phyloP scores from a whole-genome alignment of 2,888 invertebrate species.

The Morpho helenor region DNA sequence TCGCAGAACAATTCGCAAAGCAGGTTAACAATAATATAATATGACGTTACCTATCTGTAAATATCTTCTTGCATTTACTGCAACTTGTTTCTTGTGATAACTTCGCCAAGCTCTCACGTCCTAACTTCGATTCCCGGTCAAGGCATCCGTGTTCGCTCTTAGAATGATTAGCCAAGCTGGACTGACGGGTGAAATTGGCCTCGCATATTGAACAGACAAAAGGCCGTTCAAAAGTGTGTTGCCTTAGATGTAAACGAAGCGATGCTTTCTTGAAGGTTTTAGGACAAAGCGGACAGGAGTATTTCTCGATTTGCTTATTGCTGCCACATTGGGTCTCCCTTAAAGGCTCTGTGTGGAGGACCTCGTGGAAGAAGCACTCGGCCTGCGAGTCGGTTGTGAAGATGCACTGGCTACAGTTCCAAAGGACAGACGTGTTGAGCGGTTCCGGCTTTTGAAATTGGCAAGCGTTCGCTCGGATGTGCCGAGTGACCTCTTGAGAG shows the following conservation, averaged over 20 bases:
- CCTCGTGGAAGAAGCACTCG: constrained; percentile 86
- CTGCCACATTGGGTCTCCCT: constrained; percentile 40
- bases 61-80: constrained; percentile 38
- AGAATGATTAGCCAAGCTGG: constrained; percentile 82
- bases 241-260: constrained; percentile 83
- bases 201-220: constrained; percentile 82
- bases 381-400: constrained; percentile 83
- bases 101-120: constrained; percentile 6
- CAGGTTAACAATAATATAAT: too few relatives aligned
- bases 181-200: constrained; percentile 82
- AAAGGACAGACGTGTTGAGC: constrained; percentile 48
- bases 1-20: not conserved
- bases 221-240: constrained; percentile 87
- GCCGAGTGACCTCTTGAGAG: constrained; percentile 86
- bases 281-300: constrained; percentile 83
- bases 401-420: constrained; percentile 81
- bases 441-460: constrained; percentile 48
- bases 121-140: constrained; percentile 12
- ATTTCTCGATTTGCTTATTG: constrained; percentile 62
- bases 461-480: constrained; percentile 82
- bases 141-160: constrained; percentile 69
- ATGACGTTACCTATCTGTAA: constrained; percentile 17
- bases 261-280: constrained; percentile 83
- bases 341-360: constrained; percentile 79
- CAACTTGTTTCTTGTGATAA: constrained; percentile 20